A percentile compares a stretch with the other conserved stretches of the same genome.
Evolutionary conservation across 2,888 invertebrate genomes (phyloP).

Genomic region (Ormyrus thymus): DNA sequence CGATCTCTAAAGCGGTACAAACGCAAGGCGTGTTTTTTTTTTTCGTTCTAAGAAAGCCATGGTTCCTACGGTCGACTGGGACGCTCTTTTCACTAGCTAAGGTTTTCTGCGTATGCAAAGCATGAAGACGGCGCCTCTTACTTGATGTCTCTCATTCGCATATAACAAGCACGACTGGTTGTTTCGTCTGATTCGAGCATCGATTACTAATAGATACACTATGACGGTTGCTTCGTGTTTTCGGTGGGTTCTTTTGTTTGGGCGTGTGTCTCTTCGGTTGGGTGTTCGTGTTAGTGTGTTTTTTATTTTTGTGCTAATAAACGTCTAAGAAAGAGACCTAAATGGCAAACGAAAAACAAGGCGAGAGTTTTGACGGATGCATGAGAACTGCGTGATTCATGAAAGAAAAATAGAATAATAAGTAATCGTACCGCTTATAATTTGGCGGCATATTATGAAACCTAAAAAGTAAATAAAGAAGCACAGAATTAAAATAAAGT

Average conservation of each 20-base stretch:
- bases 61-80: not conserved
- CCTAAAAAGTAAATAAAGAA: slow-evolving; percentile 72
- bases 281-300: slow-evolving; percentile 8
- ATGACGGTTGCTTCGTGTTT: not conserved
- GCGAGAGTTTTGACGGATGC: slow-evolving; percentile 10
- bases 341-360: slow-evolving; percentile 33
- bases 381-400: slow-evolving; percentile 37
- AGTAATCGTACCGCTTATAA: slow-evolving; percentile 74
- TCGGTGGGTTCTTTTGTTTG: not conserved
- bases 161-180: not conserved
- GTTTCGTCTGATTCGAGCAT: not conserved
- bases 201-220: slow-evolving; percentile 1
- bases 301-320: not conserved
- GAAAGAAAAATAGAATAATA: slow-evolving; percentile 66
- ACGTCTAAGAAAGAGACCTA: slow-evolving; percentile 20
- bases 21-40: not conserved
- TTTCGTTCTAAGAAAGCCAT: not conserved
- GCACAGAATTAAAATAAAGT: slow-evolving; percentile 65
- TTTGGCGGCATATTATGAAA: slow-evolving; percentile 74
- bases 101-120: slow-evolving; percentile 23
- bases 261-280: not conserved
- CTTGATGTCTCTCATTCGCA: not conserved
- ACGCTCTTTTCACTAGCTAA: slow-evolving; percentile 42
- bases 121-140: not conserved
- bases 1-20: not conserved